Conservation (phyloP, 2,797 vertebrate genomes). For the Mormyrus proboscirostris region DNA sequence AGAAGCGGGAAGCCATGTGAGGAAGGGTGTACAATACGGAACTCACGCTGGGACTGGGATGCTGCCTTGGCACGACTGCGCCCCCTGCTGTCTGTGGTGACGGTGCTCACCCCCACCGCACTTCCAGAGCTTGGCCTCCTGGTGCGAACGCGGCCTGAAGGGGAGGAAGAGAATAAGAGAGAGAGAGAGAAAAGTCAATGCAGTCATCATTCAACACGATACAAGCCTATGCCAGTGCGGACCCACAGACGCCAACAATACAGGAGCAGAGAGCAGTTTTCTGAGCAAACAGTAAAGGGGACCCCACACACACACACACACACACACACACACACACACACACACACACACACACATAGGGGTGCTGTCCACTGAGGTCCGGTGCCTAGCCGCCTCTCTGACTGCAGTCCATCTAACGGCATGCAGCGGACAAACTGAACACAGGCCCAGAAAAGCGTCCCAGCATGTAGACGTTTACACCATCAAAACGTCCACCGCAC, state of each 20-base stretch:
- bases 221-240: background rate
- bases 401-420: background rate
- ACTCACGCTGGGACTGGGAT: constrained; percentile 94
- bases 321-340: background rate
- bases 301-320: background rate
- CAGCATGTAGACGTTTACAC: background rate
- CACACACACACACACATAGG: background rate
- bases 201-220: background rate
- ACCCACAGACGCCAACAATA: constrained; percentile 32
- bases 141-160: constrained; percentile 84
- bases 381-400: background rate
- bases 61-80: constrained; percentile 93
- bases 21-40: background rate
- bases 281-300: background rate
- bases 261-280: constrained; percentile 29
- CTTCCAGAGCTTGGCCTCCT: constrained; percentile 87
- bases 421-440: background rate
- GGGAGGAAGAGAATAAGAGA: background rate
- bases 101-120: constrained; percentile 62
- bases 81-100: constrained; percentile 80
- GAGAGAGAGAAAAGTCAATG: background rate
- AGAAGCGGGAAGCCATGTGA: constrained; percentile 26
- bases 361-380: background rate
- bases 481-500: background rate
- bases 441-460: background rate